phyloP scores from a whole-genome alignment of 2,797 vertebrate genomes.

The Myoxocephalus aenaeus region DNA sequence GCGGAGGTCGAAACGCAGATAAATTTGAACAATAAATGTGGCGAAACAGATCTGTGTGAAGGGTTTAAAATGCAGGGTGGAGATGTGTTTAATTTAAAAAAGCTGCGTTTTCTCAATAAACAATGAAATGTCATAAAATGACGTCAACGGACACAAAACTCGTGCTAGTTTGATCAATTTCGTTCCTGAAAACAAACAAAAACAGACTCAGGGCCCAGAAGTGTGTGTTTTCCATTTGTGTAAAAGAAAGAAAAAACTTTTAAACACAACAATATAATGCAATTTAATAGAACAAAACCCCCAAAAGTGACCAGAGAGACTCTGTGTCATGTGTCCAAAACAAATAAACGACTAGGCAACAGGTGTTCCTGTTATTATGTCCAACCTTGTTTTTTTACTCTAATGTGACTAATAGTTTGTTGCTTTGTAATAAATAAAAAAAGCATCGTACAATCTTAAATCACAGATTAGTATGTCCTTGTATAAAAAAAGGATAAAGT shows the following conservation, averaged over 20 bases:
- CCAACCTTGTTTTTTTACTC: not conserved
- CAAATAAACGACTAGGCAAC: not conserved
- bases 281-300: not conserved
- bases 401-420: not conserved
- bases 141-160: not conserved
- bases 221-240: not conserved
- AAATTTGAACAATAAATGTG: not conserved
- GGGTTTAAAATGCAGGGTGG: not conserved
- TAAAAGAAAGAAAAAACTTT: not conserved
- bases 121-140: not conserved
- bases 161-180: not conserved
- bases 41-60: not conserved
- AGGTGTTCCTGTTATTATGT: constrained; percentile 26
- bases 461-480: not conserved
- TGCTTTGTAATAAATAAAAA: not conserved
- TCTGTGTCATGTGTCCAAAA: too few relatives aligned
- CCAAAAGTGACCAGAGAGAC: not conserved
- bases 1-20: not conserved
- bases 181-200: not conserved
- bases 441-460: too few relatives aligned
- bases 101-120: not conserved
- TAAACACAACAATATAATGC: not conserved
- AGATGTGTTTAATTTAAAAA: not conserved
- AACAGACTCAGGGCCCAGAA: not conserved
- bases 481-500: not conserved